Percentiles rank a stretch among this genome's conserved stretches.
phyloP scores from a whole-genome alignment of 2,113 vertebrate species.

The Dicerorhinus sumatrensis region DNA sequence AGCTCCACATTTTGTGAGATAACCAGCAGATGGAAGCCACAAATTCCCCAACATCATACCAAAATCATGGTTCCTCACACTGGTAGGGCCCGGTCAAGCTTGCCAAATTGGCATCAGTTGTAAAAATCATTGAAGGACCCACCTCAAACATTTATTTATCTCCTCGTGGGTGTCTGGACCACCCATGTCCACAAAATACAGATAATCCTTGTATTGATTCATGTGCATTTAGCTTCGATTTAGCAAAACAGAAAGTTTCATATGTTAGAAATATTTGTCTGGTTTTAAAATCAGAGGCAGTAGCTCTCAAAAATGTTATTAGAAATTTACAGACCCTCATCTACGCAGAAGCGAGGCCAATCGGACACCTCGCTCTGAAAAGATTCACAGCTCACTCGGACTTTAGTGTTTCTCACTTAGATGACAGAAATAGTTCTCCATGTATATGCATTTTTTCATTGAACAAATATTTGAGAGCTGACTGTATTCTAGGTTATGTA shows the following conservation, averaged over 20 bases:
- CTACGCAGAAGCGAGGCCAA: conserved; percentile 17
- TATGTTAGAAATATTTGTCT: conserved; percentile 54
- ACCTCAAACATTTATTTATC: conserved; percentile 85
- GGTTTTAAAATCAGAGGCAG: conserved; percentile 51
- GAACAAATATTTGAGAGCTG: not conserved
- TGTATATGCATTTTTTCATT: not conserved
- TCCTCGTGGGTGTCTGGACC: conserved; percentile 80
- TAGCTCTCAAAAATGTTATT: conserved; percentile 43
- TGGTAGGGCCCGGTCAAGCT: conserved; percentile 76
- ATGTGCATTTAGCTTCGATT: conserved; percentile 63
- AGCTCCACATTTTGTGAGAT: conserved; percentile 84
- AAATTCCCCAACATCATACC: conserved; percentile 85
- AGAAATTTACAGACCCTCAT: conserved; percentile 1
- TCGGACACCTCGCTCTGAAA: not conserved
- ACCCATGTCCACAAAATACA: conserved; percentile 81
- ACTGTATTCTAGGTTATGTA: not conserved
- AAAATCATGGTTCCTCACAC: conserved; percentile 83
- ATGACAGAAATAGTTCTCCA: not conserved
- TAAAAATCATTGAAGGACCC: conserved; percentile 81
- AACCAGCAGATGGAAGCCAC: conserved; percentile 85
- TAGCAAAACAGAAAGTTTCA: conserved; percentile 55
- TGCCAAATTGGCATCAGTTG: conserved; percentile 82
- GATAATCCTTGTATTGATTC: conserved; percentile 63
- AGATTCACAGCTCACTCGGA: not conserved
- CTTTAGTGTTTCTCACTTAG: conserved; percentile 5